Evolutionary conservation across 2,797 vertebrate species (phyloP), one percentile per base, ranked within the genome.

Genomic region (Peromyscus attwateri): DNA sequence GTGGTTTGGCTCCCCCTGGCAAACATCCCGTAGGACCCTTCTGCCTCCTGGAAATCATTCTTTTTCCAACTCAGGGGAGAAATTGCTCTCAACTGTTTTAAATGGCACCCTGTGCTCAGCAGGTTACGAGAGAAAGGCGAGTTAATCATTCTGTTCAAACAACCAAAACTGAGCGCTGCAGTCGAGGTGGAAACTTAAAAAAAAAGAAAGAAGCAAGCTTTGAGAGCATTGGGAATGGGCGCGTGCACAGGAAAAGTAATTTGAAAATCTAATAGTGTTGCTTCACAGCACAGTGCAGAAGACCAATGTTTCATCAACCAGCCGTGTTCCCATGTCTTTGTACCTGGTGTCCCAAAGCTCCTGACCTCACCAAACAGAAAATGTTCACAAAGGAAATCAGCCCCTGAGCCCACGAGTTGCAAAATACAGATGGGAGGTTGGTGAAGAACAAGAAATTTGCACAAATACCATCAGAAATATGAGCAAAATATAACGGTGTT

Each of bases 31-130:
- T 0, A 81, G 68, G 68, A 43, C 73, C 27, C 34, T 87, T 88
- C 92, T 92, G 31, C 96, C 91, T 93, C 85, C 43, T 95, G 83
- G 64, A 97, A 96, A 89, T 83, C 73, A 34, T 31, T 96, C 19
- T 82, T 77, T 89, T 91, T 83, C 60, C 87, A 87, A 77, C 89
- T 66, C 95, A 49, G 10, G 64, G 31, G 60, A 89, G 31, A 93
- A 60, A 79, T 43, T 40, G 27, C 79, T 95, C 83, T 75, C 46
- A 27, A 76, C 57, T 91, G 6, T 84, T 95, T 96, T 95, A 94
- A 96, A 79, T 87, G 94, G 70, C 57, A 92, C 64, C 49, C 88
- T 87, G 29, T 71, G 40, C 70, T 96, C 95, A 70, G 62, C 25
- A n/a, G 64, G 60, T n/a, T n/a, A 91, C 94, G 27, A 52, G 81